These are phyloP conservation scores for Danio tinwini DNA, from an alignment of 2,797 vertebrate genomes.

Conservation along the genomic window DNA sequence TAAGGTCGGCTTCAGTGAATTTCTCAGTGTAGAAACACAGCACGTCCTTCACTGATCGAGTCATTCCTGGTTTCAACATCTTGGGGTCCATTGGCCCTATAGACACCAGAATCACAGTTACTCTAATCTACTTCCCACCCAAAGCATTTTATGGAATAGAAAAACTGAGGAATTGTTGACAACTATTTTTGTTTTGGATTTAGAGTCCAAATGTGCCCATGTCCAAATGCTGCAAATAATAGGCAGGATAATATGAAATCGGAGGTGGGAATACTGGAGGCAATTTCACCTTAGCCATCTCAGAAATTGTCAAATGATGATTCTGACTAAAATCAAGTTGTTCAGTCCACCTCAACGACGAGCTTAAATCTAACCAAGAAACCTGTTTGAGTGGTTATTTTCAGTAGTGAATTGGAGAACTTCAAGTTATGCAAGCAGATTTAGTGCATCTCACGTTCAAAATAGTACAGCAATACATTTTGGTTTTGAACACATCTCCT, in stretches of 20 bases:
- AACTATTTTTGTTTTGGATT: no score
- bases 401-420: background rate
- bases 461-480: background rate
- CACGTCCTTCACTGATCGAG: slow-evolving; percentile 78
- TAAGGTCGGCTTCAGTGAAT: slow-evolving; percentile 67
- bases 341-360: background rate
- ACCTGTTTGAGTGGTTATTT: background rate
- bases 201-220: no score
- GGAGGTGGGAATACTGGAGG: background rate
- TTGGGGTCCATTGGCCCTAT: slow-evolving; percentile 75
- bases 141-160: no score
- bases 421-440: background rate
- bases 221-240: background rate
- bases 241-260: background rate
- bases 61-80: slow-evolving; percentile 76
- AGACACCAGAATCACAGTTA: slow-evolving; percentile 8
- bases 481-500: no score
- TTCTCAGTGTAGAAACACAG: slow-evolving; percentile 83
- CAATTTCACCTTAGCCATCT: background rate
- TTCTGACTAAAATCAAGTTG: background rate
- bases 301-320: background rate
- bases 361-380: background rate
- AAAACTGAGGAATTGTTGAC: background rate
- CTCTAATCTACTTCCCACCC: background rate
- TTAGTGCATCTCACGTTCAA: background rate